A percentile compares a stretch with the other conserved stretches of the same genome.
These are phyloP conservation scores for Galbula dea DNA, from an alignment of 2,113 vertebrate genomes.

Conservation along the genomic window DNA sequence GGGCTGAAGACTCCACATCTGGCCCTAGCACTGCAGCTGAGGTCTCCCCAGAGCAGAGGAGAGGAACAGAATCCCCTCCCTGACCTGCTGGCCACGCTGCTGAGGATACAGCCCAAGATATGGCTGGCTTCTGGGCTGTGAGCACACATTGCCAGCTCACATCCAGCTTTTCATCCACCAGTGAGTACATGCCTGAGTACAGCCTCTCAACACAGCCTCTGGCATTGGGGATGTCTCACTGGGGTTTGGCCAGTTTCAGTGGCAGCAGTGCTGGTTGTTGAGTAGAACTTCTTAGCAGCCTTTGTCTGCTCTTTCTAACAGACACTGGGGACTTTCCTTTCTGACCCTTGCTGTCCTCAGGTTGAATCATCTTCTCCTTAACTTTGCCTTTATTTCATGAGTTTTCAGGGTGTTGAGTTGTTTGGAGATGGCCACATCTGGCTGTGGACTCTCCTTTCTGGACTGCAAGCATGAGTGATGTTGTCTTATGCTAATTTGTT, in stretches of 20 bases:
- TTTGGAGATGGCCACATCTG: neutral
- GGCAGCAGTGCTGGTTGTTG: neutral
- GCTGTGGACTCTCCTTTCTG: neutral
- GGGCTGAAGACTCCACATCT: no score
- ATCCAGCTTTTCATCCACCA: no score
- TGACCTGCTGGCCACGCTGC: no score
- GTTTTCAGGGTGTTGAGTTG: neutral
- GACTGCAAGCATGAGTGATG: neutral
- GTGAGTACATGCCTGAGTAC: no score
- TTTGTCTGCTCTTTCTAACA: neutral
- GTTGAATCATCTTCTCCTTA: neutral
- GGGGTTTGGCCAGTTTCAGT: neutral
- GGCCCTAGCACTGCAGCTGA: no score
- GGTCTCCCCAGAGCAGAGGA: no score
- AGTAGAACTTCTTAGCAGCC: neutral
- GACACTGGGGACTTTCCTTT: neutral
- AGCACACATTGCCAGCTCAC: no score
- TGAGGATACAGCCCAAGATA: no score
- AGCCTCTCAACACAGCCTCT: neutral
- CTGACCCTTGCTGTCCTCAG: neutral
- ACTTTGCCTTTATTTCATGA: neutral
- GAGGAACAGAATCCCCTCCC: no score
- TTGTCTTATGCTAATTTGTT: neutral
- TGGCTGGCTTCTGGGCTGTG: no score
- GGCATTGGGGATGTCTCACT: neutral